Evolutionary conservation across 1,140 invertebrate genomes (phyloP), one percentile per base, ranked within the genome.

Genomic region (Metaphire vulgaris): DNA sequence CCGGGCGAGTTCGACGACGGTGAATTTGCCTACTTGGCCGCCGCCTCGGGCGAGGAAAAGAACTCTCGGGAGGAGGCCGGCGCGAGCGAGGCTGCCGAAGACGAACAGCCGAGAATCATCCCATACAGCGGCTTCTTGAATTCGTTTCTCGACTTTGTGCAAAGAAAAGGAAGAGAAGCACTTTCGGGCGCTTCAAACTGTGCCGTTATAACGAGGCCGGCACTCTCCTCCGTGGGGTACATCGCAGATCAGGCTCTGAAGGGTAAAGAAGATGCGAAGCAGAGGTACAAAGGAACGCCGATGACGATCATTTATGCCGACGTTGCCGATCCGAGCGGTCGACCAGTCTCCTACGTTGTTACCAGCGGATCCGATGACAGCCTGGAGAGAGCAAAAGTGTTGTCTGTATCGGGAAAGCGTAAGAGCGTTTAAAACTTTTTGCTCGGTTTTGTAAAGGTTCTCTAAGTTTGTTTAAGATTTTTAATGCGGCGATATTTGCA

Each of bases 1-100:
- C 72, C 72, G 28, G 72, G 72, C 26, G 72, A 73, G 56, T 73
- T 34, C 34, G 72, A 73, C 56, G 72, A 73, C 34, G 72, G 72
- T 64, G 72, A 73, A 64, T 73, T 73, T n/a, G n/a, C 31, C 1
- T 73, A 73, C 33, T 34, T 73, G 32, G 72, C 72, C n/a, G 26
- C 72, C 33, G n/a, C 32, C 26, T 28, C 32, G 28, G 21, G 41
- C 32, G 72, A 73, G 1, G 31, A 56, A 14, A 1, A 33, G 32
- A 1, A 16, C 31, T 41, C 34, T 2, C 67, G 28, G n/a, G n/a
- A 69, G n/a, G n/a, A 6, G 67, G 26, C 41, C n/a, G n/a, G 41
- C 41, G 41, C 6, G 21, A 21, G 6, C 0, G 32, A 73, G 2
- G n/a, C 30, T 6, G 26, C 41, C n/a, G n/a, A 21, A 6, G 41